Percentiles rank a stretch among this genome's conserved stretches.
Evolutionary conservation across 2,888 invertebrate genomes (phyloP).

Genomic region (Acanthosepion esculentum): DNA sequence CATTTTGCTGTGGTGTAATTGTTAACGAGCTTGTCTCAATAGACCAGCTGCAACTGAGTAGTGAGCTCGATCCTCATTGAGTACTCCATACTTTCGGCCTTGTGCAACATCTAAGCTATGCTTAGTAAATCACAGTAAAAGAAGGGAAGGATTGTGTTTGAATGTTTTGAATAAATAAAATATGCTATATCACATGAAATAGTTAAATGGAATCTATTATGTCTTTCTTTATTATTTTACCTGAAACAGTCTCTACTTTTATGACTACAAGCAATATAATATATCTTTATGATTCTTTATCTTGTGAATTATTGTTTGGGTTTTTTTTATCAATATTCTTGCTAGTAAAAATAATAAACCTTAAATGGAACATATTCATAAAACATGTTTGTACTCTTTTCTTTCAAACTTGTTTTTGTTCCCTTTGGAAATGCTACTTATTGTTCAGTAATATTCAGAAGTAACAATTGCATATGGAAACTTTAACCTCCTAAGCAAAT

Average conservation of each 20-base stretch:
- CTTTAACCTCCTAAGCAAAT: constrained; percentile 5
- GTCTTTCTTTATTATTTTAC: not conserved
- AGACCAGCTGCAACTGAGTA: too few species aligned
- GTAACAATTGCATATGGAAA: constrained; percentile 4
- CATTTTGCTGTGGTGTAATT: too few species aligned
- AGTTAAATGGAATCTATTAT: not conserved
- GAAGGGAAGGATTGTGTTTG: too few species aligned
- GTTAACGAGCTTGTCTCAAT: too few species aligned
- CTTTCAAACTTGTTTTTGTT: not conserved
- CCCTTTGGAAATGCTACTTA: not conserved
- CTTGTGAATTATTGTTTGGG: not conserved
- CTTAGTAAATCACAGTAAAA: too few species aligned
- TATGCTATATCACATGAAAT: not conserved
- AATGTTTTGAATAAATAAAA: too few species aligned
- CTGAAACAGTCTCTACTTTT: not conserved
- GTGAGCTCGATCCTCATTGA: too few species aligned
- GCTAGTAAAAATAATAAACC: not conserved
- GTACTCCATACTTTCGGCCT: too few species aligned
- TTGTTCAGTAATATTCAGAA: not conserved
- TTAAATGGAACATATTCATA: not conserved
- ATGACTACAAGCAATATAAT: not conserved
- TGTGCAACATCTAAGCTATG: too few species aligned
- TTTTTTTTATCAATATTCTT: not conserved
- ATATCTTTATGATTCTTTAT: too few species aligned
- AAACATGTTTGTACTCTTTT: not conserved